Evolutionary conservation across 2,888 invertebrate genomes (phyloP), one percentile per base, ranked within the genome.

Genomic region (Augochlorella aurata): DNA sequence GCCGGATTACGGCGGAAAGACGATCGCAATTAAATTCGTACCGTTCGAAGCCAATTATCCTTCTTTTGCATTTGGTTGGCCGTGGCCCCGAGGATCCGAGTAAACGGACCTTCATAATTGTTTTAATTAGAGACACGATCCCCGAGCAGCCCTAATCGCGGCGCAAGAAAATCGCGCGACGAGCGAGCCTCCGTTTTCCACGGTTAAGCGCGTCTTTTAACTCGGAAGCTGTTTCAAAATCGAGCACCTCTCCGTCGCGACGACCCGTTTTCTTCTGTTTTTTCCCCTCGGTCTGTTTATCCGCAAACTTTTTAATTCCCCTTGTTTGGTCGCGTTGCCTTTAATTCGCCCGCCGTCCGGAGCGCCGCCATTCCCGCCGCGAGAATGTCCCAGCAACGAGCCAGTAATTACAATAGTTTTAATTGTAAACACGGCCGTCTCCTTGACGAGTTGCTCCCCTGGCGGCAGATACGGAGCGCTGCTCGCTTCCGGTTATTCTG

Each of bases 121-220:
- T 87, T 89, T 89, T 89, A 89, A 89, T 89, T 89, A 87, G 85
- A 83, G 83, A 81, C 82, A 77, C 79, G 78, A 78, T 75, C 77
- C 77, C 44, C 71, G 65, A 3, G 49, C 74, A 12, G 3, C 38
- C 63, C 74, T 76, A 29, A 78, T 74, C 68, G 70, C 75, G 68
- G 52, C 44, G 61, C 67, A 77, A 29, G 71, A 5, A 45, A 44
- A 58, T 63, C 29, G 45, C 21, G 47, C 63, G 24, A 47, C n/a
- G 68, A 47, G 16, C 21, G 47, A 65, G n/a, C n/a, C 65, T 1
- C 18, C n/a, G 44, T 24, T 47, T 45, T 45, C 7, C 18, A 14
- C 21, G 14, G 49, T 68, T 72, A 52, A 68, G 21, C 45, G 50
- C 71, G 79, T 65, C 54, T 54, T 68, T 61, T 72, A 80, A 24